Base-by-base conservation (phyloP, 30 jellyfish, hydroid and myxozoan genomes). In the Aurelia sp. region DNA sequence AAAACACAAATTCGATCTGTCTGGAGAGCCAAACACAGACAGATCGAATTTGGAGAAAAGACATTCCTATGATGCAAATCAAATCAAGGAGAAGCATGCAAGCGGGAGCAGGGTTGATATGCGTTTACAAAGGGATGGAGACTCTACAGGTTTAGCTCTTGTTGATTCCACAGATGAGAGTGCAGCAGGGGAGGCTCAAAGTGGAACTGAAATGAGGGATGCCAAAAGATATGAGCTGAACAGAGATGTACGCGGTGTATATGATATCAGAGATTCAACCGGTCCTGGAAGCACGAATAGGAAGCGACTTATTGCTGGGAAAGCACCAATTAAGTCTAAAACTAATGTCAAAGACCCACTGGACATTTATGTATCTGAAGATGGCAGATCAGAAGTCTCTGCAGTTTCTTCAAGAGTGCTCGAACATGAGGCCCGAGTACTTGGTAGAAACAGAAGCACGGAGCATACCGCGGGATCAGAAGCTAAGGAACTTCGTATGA, bases 251-350 rank as follows among this genome's bases (percentile, higher is more conserved):
- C 91, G 91, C 11, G 98, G 98, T 16, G 87, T 92, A 52, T 92
- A 92, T 63, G 98, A 92, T 67, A 65, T 92, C 7, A 83, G 92
- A 21, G 91, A 92, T 64, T 92, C 98, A 4, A 73, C 96, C 12
- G 95, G 98, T 11, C 98, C 98, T 7, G 98, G 98, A 3, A 92
- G 98, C 83, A 86, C 91, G 4, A 92, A 92, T 72, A 74, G 98
- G 19, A 76, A 78, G 55, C 65, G 98, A 47, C 44, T 66, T 8
- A 21, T 33, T 71, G 44, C 80, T 8, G 98, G 96, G n/a, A 71
- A 81, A 71, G 66, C 20, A 30, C 96, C 91, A 0, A 60, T 71
- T 16, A 30, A 48, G 59, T 20, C 81, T 1, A 85, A 71, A 33
- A 60, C 50, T 17, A 50, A 58, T 53, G 19, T 55, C 33, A 81